A percentile compares a stretch with the other conserved stretches of the same genome.
Evolutionary conservation across 2,888 invertebrate species (phyloP).

Genomic region (Brassicogethes aeneus): DNA sequence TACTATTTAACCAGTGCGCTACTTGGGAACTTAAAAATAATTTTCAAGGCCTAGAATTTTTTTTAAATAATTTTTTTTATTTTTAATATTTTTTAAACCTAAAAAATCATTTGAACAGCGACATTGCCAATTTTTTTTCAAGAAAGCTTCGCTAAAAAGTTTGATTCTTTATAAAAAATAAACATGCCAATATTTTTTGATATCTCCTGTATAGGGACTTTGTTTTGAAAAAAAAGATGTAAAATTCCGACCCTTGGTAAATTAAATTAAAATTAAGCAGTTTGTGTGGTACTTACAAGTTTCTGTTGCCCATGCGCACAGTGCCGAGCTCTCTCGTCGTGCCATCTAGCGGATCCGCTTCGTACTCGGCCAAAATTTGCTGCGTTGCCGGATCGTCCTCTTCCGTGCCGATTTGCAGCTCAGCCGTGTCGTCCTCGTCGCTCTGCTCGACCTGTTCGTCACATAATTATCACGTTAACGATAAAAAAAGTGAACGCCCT

Average conservation of each 20-base stretch:
- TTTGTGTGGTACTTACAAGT: slow-evolving; percentile 29
- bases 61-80: too few relatives aligned
- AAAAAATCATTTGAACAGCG: too few relatives aligned
- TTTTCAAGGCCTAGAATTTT: too few relatives aligned
- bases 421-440: slow-evolving; percentile 30
- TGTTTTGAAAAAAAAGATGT: slow-evolving; percentile 5
- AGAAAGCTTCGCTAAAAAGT: too few relatives aligned
- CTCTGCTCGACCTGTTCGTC: slow-evolving; percentile 22
- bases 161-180: too few relatives aligned
- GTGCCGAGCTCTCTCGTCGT: slow-evolving; percentile 19
- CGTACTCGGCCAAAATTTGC: slow-evolving; percentile 29
- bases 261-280: slow-evolving; percentile 13
- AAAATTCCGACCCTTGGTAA: background rate
- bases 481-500: background rate
- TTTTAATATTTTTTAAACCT: too few relatives aligned
- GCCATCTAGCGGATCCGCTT: slow-evolving; percentile 27
- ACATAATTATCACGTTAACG: background rate
- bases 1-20: too few relatives aligned
- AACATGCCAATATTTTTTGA: background rate
- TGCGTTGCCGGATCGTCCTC: slow-evolving; percentile 33
- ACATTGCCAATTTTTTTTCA: too few relatives aligned
- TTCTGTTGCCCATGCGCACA: slow-evolving; percentile 22
- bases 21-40: too few relatives aligned
- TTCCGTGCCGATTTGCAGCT: slow-evolving; percentile 25
- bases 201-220: background rate